phyloP scores from a whole-genome alignment of 2,797 vertebrate genomes.

The Sebastes steindachneri region DNA sequence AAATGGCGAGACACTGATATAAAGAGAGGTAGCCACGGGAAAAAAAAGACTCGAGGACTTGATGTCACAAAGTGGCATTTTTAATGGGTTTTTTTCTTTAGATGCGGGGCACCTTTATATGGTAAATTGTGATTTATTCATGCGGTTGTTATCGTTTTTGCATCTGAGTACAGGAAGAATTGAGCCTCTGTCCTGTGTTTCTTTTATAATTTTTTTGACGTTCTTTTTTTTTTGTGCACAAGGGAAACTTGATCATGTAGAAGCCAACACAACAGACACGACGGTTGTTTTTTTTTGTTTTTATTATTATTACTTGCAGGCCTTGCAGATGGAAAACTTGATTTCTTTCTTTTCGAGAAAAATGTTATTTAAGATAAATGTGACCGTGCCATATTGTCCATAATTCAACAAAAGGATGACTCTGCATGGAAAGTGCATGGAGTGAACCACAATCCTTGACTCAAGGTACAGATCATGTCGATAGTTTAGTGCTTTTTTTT shows the following conservation, averaged over 20 bases:
- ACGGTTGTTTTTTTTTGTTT: neutral
- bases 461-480: constrained; percentile 8
- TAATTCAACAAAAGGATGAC: constrained; percentile 16
- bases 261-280: neutral
- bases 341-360: constrained; percentile 9
- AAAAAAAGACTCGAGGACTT: constrained; percentile 23
- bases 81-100: constrained; percentile 15
- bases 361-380: constrained; percentile 35
- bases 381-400: constrained; percentile 48
- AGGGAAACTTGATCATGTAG: constrained; percentile 8
- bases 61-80: constrained; percentile 39
- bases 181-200: constrained; percentile 42
- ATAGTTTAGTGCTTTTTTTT: constrained; percentile 5
- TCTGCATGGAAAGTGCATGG: constrained; percentile 57
- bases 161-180: constrained; percentile 40
- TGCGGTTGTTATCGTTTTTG: constrained; percentile 14
- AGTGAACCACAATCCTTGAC: constrained; percentile 2
- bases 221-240: constrained; percentile 12
- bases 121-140: constrained; percentile 21
- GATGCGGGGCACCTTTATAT: constrained; percentile 25
- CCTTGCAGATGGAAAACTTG: constrained; percentile 17
- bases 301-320: constrained; percentile 1
- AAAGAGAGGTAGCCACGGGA: constrained; percentile 5
- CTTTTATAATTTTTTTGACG: constrained; percentile 10
- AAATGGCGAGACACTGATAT: constrained; percentile 8